phyloP scores from a whole-genome alignment of 2,113 vertebrate species.

The Corythornis vintsioides region DNA sequence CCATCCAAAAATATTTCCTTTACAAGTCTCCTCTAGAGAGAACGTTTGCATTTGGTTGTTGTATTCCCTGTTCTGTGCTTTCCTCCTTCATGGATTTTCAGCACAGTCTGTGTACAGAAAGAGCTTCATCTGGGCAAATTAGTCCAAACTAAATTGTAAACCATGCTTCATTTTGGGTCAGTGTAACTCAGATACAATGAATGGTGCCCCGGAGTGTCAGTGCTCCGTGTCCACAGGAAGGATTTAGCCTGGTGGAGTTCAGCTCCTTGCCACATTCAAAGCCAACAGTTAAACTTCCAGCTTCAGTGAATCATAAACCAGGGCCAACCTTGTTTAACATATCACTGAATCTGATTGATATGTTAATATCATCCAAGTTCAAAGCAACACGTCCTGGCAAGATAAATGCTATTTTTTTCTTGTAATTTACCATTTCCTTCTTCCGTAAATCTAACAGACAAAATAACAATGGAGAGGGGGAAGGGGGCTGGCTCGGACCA shows the following conservation, averaged over 20 bases:
- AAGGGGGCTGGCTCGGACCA: conserved; percentile 60
- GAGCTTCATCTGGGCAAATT: not conserved
- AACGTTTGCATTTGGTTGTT: not conserved
- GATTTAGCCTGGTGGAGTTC: not conserved
- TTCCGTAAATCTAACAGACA: conserved; percentile 75
- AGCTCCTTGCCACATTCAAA: not conserved
- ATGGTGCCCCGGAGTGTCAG: not conserved
- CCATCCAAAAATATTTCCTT: conserved; percentile 40
- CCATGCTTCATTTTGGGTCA: not conserved
- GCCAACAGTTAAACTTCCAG: conserved; percentile 4
- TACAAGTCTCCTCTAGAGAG: not conserved
- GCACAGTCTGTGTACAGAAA: not conserved
- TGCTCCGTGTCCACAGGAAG: not conserved
- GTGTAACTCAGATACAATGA: not conserved
- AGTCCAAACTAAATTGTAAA: not conserved
- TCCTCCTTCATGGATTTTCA: not conserved
- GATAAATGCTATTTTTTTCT: conserved; percentile 68
- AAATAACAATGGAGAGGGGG: conserved; percentile 76
- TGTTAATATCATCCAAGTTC: conserved; percentile 72
- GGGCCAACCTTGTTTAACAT: conserved; percentile 53
- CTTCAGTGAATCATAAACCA: conserved; percentile 33
- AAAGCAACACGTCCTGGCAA: conserved; percentile 74
- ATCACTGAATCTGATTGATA: conserved; percentile 64
- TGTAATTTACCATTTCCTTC: conserved; percentile 83
- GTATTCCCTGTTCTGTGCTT: not conserved